Base-by-base conservation (phyloP, 2,888 invertebrate species). In the Sarcophaga subvicina region DNA sequence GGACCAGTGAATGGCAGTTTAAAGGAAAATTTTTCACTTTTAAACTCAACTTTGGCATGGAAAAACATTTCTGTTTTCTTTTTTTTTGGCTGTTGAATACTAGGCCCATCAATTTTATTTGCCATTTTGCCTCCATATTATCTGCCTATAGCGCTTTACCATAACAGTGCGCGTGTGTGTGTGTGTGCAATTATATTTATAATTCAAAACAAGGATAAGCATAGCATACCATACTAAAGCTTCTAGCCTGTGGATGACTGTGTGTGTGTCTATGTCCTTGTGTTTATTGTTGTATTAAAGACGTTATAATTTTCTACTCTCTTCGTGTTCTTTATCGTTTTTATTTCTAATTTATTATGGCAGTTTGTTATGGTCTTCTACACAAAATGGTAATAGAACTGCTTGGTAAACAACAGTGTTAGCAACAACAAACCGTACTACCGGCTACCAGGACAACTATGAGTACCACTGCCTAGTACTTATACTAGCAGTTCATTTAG, bases 331-430 rank as follows among this genome's bases (percentile, higher is more conserved):
- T 63, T 59, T 79, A 67, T 25, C 25, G 49, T 78, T 88, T 89
- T 91, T 91, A 14, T n/a, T 66, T 67, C 12, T 77, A 91, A 92
- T 92, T 92, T 91, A 92, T 92, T 90, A 90, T 90, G 90, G 90
- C 91, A 91, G 90, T 92, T 92, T 92, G 92, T 92, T 91, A 91
- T 90, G 91, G 90, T 91, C 88, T 88, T 90, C 89, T 90, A 91
- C 91, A 91, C 92, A 91, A 90, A 91, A 90, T 90, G 81, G 86
- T 78, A 79, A 86, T 80, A 83, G 62, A 69, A 79, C 67, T 69
- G 37, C 37, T 37, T 37, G 63, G 73, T 80, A 64, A 77, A 81
- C 73, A 83, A 76, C 60, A 70, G 54, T 17, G 54, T 54, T 17
- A 54, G 54, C 25, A 66, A 67, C 66, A 37, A 49, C 20, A 72